A percentile compares a stretch with the other conserved stretches of the same genome.
Conservation (phyloP, 1,140 invertebrate genomes). For the Caenorhabditis brenneri region DNA sequence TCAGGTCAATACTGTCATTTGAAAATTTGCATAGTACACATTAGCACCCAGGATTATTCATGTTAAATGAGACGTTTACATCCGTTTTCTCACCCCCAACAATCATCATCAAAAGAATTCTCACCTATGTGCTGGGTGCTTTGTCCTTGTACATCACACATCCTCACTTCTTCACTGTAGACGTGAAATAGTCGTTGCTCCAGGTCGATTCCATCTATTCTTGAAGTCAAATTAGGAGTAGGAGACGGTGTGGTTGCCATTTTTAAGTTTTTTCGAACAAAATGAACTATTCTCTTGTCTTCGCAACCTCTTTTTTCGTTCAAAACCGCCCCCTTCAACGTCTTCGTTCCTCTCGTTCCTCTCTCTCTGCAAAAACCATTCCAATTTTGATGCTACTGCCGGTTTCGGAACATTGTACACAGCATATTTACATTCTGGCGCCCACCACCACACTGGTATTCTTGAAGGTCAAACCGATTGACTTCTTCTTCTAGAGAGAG, state of each 20-base stretch:
- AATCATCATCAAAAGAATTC: not conserved
- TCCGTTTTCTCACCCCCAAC: not conserved
- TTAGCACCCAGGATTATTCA: too few relatives aligned
- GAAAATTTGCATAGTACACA: too few relatives aligned
- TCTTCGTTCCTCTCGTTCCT: not conserved
- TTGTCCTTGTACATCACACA: not conserved
- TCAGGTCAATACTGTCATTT: too few relatives aligned
- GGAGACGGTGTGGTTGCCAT: not conserved
- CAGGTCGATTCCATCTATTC: not conserved
- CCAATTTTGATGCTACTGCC: not conserved
- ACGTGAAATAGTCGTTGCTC: not conserved
- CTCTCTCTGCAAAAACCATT: not conserved
- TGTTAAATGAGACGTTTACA: too few relatives aligned
- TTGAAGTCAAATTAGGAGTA: not conserved
- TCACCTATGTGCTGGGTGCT: slow-evolving; percentile 32
- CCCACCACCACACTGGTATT: too few relatives aligned
- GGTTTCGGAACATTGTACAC: not conserved
- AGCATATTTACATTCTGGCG: slow-evolving; percentile 23
- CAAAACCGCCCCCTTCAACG: not conserved
- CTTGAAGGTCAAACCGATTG: slow-evolving; percentile 7
- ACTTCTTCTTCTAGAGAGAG: not conserved
- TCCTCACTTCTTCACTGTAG: not conserved
- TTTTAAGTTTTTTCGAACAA: not conserved
- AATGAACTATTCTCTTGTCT: not conserved
- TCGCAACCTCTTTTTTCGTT: not conserved